Percentiles rank a stretch among this genome's conserved stretches.
Conservation (phyloP, 2,797 vertebrate species). For the Tragopan temminckii region DNA sequence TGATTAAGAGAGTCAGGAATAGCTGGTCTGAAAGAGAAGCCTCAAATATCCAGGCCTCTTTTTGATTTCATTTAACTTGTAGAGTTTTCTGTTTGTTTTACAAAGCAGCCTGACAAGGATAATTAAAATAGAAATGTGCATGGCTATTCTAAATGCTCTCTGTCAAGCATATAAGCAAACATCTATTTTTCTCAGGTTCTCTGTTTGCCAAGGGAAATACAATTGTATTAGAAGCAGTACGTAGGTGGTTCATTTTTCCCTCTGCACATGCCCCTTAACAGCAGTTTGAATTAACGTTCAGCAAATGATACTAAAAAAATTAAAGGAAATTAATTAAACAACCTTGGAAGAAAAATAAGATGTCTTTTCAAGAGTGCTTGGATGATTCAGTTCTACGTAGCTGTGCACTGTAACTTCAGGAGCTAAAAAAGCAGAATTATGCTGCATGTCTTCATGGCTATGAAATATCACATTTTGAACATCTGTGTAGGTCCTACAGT, state of each 20-base stretch:
- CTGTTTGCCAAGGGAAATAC: constrained; percentile 22
- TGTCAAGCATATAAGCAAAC: constrained; percentile 26
- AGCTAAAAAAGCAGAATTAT: neutral
- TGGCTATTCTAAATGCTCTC: constrained; percentile 7
- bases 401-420: neutral
- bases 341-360: constrained; percentile 3
- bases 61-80: neutral
- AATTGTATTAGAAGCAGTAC: neutral
- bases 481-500: neutral
- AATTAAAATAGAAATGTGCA: neutral
- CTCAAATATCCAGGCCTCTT: neutral
- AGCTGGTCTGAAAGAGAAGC: neutral
- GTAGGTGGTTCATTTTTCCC: constrained; percentile 44
- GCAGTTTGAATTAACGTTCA: constrained; percentile 44
- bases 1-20: neutral
- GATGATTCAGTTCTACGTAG: neutral
- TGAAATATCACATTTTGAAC: neutral
- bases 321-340: constrained; percentile 45
- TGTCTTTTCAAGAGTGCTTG: neutral
- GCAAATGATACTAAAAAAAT: constrained; percentile 13
- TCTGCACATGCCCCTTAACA: constrained; percentile 25
- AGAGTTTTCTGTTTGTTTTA: neutral
- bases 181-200: constrained; percentile 36
- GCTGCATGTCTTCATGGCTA: neutral
- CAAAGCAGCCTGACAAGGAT: neutral